These are phyloP conservation scores for Agapornis canus DNA, from an alignment of 2,797 vertebrate genomes.

Conservation along the genomic window DNA sequence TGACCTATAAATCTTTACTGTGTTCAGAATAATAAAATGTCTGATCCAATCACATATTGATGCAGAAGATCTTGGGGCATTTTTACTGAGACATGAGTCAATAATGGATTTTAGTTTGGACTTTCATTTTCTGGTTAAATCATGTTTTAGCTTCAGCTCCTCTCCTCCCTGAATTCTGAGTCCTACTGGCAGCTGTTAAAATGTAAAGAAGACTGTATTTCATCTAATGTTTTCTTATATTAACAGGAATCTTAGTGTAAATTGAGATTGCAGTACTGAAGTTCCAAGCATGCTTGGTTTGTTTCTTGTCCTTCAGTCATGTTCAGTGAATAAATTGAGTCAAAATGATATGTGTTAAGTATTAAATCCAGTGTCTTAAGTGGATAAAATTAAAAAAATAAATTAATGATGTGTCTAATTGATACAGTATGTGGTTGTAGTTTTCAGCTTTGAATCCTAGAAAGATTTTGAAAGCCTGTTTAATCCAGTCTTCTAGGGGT, in stretches of 20 bases:
- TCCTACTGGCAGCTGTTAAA: background rate
- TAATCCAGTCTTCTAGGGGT: background rate
- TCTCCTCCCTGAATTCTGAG: background rate
- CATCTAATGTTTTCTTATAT: background rate
- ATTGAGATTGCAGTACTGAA: background rate
- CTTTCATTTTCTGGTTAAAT: slow-evolving; percentile 36
- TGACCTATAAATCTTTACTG: slow-evolving; percentile 52
- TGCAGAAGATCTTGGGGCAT: background rate
- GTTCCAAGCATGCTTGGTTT: background rate
- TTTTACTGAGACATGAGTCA: slow-evolving; percentile 30
- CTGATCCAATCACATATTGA: slow-evolving; percentile 18
- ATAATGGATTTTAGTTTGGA: background rate
- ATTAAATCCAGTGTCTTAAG: background rate
- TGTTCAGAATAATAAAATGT: slow-evolving; percentile 50
- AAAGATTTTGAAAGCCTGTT: background rate
- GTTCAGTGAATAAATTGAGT: background rate
- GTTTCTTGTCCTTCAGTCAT: background rate
- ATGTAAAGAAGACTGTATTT: background rate
- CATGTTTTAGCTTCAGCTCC: slow-evolving; percentile 15
- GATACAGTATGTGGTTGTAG: background rate
- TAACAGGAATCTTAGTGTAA: background rate
- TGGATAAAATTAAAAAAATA: slow-evolving; percentile 40
- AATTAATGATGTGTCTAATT: background rate
- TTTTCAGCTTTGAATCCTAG: background rate
- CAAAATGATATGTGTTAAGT: background rate